phyloP scores from a whole-genome alignment of 2,888 invertebrate species.

The Aphidoletes aphidimyza region DNA sequence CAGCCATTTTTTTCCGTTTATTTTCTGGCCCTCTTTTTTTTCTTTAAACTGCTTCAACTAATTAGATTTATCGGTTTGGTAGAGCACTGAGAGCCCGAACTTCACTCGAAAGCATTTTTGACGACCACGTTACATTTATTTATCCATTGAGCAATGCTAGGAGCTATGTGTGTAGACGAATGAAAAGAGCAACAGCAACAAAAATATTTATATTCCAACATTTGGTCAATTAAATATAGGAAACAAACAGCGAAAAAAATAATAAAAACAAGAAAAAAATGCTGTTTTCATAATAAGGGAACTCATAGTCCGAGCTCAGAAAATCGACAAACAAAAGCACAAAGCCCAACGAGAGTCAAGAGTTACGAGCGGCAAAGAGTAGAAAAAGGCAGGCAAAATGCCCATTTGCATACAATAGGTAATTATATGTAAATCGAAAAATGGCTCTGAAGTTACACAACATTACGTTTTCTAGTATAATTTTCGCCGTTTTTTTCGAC shows the following conservation, averaged over 20 bases:
- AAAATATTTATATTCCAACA: too few relatives aligned
- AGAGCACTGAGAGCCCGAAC: constrained; percentile 21
- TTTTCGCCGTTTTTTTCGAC: constrained; percentile 20
- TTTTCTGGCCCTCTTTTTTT: not conserved
- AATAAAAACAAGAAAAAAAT: not conserved
- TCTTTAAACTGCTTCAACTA: not conserved
- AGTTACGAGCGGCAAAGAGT: not conserved
- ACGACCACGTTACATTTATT: constrained; percentile 37
- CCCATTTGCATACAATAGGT: constrained; percentile 50
- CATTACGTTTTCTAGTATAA: constrained; percentile 54
- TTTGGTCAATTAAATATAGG: constrained; percentile 47
- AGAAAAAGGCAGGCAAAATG: not conserved
- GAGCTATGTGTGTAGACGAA: not conserved
- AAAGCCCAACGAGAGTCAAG: not conserved
- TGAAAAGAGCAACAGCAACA: too few relatives aligned
- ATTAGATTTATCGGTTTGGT: constrained; percentile 47
- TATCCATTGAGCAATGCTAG: constrained; percentile 5
- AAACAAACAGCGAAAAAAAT: not conserved
- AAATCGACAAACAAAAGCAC: not conserved
- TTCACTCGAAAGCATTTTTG: constrained; percentile 17
- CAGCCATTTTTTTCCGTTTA: not conserved
- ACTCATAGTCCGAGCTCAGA: too few relatives aligned
- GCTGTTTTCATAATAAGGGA: constrained; percentile 20
- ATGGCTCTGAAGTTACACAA: constrained; percentile 50
- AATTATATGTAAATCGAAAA: constrained; percentile 53